Conservation (phyloP, 2,797 vertebrate genomes). For the Pitangus sulphuratus region DNA sequence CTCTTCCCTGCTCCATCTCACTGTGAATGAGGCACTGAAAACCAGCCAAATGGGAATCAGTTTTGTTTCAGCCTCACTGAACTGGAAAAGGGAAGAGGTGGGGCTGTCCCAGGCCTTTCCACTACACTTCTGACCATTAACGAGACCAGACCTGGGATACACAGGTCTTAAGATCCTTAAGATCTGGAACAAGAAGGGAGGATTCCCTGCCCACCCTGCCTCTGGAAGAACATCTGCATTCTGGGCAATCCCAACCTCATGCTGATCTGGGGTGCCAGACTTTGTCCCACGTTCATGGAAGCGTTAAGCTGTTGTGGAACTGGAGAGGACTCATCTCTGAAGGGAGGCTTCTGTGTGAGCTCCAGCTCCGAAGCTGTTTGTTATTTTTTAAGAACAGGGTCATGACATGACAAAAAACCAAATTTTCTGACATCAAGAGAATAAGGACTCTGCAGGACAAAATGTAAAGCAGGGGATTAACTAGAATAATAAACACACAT, state of each 20-base stretch:
- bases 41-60: neutral
- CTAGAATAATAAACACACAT: neutral
- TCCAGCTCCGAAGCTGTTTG: neutral
- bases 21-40: neutral
- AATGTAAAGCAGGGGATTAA: neutral
- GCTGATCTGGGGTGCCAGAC: neutral
- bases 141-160: neutral
- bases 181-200: neutral
- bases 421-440: neutral
- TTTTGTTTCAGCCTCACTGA: neutral
- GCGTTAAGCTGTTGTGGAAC: neutral
- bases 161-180: neutral
- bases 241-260: neutral
- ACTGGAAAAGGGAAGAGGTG: neutral
- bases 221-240: neutral
- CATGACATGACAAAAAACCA: neutral
- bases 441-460: neutral
- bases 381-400: neutral
- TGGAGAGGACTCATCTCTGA: neutral
- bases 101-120: neutral
- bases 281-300: neutral
- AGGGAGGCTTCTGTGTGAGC: neutral
- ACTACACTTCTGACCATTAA: neutral
- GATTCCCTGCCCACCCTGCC: neutral
- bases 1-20: neutral